phyloP scores from a whole-genome alignment of 1,140 invertebrate species.

The Nilaparvata lugens region DNA sequence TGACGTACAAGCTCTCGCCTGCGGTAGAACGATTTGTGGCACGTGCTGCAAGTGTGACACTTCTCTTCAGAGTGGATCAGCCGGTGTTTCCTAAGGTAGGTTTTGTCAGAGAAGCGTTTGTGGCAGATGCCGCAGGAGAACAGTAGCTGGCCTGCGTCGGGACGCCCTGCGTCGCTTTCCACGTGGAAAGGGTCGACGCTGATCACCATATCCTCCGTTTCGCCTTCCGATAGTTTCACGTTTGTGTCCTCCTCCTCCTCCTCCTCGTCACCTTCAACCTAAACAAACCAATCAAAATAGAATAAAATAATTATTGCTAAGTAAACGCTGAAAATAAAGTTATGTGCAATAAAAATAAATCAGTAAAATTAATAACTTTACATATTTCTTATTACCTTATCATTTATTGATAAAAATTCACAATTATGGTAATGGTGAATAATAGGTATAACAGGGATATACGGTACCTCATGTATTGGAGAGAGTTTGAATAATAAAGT shows the following conservation, averaged over 20 bases:
- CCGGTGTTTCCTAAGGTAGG: conserved; percentile 3
- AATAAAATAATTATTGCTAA: too few relatives aligned
- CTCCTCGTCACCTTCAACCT: too few relatives aligned
- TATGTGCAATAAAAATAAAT: too few relatives aligned
- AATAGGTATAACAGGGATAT: too few relatives aligned
- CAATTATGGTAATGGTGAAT: too few relatives aligned
- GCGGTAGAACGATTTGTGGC: conserved; percentile 49
- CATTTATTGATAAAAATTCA: too few relatives aligned
- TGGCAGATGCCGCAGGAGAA: conserved; percentile 11
- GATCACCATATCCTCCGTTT: conserved; percentile 39
- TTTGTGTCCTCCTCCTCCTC: neutral
- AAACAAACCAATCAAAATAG: too few relatives aligned
- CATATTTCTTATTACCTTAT: too few relatives aligned
- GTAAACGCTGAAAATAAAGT: too few relatives aligned
- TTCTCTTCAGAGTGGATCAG: conserved; percentile 23
- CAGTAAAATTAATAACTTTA: too few relatives aligned
- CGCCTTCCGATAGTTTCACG: neutral
- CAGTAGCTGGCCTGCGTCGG: neutral
- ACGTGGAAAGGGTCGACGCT: conserved; percentile 45
- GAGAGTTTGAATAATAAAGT: too few relatives aligned
- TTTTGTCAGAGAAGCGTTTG: conserved; percentile 10
- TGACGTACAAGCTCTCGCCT: conserved; percentile 54
- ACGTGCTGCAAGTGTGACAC: conserved; percentile 44
- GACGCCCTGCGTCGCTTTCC: conserved; percentile 12
- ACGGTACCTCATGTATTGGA: too few relatives aligned